phyloP scores from a whole-genome alignment of 2,888 invertebrate species.

The Venusia cambrica region DNA sequence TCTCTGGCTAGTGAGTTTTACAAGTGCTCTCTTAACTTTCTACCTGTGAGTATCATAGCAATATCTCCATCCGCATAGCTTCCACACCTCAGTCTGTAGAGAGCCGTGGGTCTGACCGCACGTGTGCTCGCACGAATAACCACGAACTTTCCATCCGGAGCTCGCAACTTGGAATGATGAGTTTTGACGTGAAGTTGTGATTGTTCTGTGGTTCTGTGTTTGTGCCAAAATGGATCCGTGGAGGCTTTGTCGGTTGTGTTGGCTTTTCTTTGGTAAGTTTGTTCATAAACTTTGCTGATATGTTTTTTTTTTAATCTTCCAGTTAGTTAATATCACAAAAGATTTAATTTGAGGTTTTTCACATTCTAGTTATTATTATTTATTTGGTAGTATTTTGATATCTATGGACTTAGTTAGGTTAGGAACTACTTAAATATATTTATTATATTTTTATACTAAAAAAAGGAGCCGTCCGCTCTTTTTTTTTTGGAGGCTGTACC shows the following conservation, averaged over 20 bases:
- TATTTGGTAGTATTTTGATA: no score
- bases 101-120: slow-evolving; percentile 11
- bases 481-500: no score
- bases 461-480: no score
- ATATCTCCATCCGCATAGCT: slow-evolving; percentile 1
- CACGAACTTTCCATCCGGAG: slow-evolving; percentile 21
- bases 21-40: not conserved
- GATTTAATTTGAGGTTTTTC: no score
- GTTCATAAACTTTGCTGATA: not conserved
- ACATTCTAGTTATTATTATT: no score
- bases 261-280: slow-evolving; percentile 27
- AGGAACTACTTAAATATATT: no score
- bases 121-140: slow-evolving; percentile 14
- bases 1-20: no score
- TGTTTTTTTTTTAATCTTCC: no score
- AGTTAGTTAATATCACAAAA: no score
- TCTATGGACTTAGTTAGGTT: no score
- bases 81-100: slow-evolving; percentile 23
- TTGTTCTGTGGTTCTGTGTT: slow-evolving; percentile 10
- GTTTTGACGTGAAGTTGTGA: slow-evolving; percentile 28
- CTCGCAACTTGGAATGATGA: slow-evolving; percentile 20
- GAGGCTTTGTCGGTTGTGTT: slow-evolving; percentile 21
- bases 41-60: slow-evolving; percentile 7
- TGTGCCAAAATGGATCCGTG: slow-evolving; percentile 29
- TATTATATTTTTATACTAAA: no score